Percentiles rank a stretch among this genome's conserved stretches.
Evolutionary conservation across 2,888 invertebrate species (phyloP).

Genomic region (Matsumyia berberina): DNA sequence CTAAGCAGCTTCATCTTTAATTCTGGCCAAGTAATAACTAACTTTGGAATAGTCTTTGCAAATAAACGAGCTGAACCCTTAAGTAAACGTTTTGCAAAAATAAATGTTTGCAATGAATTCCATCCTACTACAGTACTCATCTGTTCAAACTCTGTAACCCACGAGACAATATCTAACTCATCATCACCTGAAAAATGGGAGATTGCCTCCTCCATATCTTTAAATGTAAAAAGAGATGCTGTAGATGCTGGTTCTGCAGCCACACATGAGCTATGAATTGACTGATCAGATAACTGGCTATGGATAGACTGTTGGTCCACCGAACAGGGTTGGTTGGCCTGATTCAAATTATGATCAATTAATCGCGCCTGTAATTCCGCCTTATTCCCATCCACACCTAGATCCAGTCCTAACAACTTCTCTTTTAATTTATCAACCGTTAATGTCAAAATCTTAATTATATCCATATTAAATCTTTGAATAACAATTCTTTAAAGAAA

Average conservation of each 20-base stretch:
- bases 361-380: conserved; percentile 16
- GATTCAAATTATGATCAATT: background rate
- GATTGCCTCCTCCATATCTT: conserved; percentile 12
- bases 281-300: background rate
- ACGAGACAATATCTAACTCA: background rate
- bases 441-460: too few relatives aligned
- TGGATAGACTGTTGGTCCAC: background rate
- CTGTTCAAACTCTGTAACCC: conserved; percentile 1
- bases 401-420: background rate
- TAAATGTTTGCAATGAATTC: conserved; percentile 4
- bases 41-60: too few relatives aligned
- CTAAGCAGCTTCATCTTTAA: too few relatives aligned
- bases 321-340: background rate
- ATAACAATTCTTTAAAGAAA: too few relatives aligned
- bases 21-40: background rate
- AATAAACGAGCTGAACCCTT: too few relatives aligned
- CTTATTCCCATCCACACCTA: background rate
- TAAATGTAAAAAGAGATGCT: background rate
- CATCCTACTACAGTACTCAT: conserved; percentile 2
- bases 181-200: conserved; percentile 4
- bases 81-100: too few relatives aligned
- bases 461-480: too few relatives aligned
- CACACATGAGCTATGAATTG: background rate
- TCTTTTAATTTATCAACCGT: conserved; percentile 6
- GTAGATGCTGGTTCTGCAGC: background rate